Base-by-base conservation (phyloP, 2,888 invertebrate genomes). In the Rhodophaea formosa region DNA sequence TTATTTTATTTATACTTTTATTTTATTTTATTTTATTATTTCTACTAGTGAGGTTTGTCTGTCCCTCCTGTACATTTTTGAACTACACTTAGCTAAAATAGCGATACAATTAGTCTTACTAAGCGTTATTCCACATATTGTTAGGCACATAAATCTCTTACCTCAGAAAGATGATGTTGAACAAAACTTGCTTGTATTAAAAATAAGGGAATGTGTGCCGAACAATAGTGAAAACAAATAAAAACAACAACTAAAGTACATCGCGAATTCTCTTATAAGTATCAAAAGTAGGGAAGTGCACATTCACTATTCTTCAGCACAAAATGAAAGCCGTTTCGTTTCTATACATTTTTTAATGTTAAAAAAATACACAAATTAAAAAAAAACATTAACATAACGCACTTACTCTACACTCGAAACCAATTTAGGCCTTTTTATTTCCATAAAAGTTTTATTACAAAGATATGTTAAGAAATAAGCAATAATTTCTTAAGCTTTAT, bases 221-320 rank as follows among this genome's bases (percentile, higher is more conserved):
- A 95, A 95, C 95, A 95, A 95, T 95, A 95, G 95, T 95, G 95
- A 95, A 95, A 80, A 70, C 70, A 72, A 67, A 76, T 75, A 77
- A 76, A 69, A 73, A 75, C 74, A 56, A 65, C 69, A 63, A 70
- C 65, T 67, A 66, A 65, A 71, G 65, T 67, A 70, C 59, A 64
- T 64, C 59, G 61, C 67, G 67, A 64, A 64, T 59, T 56, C 57
- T 55, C 42, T 52, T 57, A 44, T 43, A 49, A 58, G 62, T 60
- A 62, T 62, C 65, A 65, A 64, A 23, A 75, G 84, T 79, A 83
- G 77, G 91, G 91, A 92, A 91, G 91, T 92, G 91, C 92, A 86
- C 77, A 69, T 88, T 91, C 91, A 92, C 91, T 92, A 92, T 92
- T 92, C 87, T 92, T 91, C 91, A 91, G 92, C 92, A 92, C 91